Base-by-base conservation (phyloP, 2,888 invertebrate species). In the Yponomeuta sedellus region DNA sequence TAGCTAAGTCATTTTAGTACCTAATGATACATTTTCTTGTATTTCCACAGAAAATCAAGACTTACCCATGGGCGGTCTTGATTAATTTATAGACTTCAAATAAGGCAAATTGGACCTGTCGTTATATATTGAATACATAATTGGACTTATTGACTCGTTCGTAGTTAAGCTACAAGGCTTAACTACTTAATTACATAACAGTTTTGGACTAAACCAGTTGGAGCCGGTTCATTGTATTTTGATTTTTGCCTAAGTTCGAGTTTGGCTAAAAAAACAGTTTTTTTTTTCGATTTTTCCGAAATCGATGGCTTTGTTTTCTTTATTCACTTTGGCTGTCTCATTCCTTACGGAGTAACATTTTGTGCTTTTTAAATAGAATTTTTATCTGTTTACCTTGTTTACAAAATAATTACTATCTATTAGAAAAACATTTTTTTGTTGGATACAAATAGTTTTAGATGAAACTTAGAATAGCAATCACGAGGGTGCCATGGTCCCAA, bases 11-110 rank as follows among this genome's bases (percentile, higher is more conserved):
- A 34, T 34, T 34, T 8, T 2, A 34, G 34, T 34, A 34, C 34
- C 34, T 34, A 8, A 25, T 5, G 25, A 5, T 25, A 25, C 1
- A 34, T 34, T 34, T 34, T 34, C 34, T 34, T 34, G 34, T 34
- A 34, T 34, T 34, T 34, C 34, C 34, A 34, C 6, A 34, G 34
- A 34, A 34, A 34, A 59, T 22, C 59, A 12, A 25, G 22, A 12
- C 22, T 59, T 59, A 25, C 20, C 22, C 40, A 56, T 56, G 64
- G 64, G 64, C 34, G 64, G 64, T 64, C 64, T 34, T 28, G 28
- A 28, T 64, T 64, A 64, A 64, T 56, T 64, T 64, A 64, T 64
- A 64, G 19, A 44, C 20, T 22, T 44, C 63, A 40, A 40, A 63
- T 44, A 63, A 63, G 44, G 63, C 28, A 63, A 63, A 63, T 63